Evolutionary conservation across 2,113 vertebrate species (phyloP).

Genomic region (Fregata magnificens): DNA sequence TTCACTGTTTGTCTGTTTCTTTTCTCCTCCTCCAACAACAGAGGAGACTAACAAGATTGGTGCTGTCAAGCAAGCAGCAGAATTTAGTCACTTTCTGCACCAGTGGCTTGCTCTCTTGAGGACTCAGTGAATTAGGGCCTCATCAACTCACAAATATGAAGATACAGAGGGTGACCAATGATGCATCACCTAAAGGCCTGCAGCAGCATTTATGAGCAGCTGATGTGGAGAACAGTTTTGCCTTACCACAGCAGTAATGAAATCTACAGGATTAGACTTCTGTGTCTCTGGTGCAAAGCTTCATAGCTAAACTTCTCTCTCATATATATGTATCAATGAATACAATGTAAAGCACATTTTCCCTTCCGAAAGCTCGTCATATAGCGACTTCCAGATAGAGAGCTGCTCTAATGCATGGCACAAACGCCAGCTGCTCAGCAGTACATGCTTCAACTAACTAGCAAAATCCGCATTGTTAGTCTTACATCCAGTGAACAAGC

Average conservation of each 20-base stretch:
- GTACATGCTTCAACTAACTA: background rate
- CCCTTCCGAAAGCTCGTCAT: background rate
- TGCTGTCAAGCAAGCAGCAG: background rate
- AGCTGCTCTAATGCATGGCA: background rate
- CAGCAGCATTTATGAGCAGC: background rate
- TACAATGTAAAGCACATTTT: background rate
- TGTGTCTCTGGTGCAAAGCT: background rate
- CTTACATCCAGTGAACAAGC: background rate
- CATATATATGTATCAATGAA: background rate
- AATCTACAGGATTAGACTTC: background rate
- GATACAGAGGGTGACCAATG: background rate
- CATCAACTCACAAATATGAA: background rate
- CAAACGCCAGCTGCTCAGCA: background rate
- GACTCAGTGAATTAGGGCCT: background rate
- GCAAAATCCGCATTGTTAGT: background rate
- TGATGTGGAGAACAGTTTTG: background rate
- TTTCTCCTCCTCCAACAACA: background rate
- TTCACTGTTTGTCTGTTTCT: background rate
- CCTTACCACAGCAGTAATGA: background rate
- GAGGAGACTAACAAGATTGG: background rate
- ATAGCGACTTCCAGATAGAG: background rate
- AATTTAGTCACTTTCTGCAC: background rate
- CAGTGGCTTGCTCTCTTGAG: background rate
- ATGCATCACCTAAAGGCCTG: background rate
- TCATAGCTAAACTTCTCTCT: background rate